Base-by-base conservation (phyloP, 2,113 vertebrate genomes). In the Myodes glareolus region DNA sequence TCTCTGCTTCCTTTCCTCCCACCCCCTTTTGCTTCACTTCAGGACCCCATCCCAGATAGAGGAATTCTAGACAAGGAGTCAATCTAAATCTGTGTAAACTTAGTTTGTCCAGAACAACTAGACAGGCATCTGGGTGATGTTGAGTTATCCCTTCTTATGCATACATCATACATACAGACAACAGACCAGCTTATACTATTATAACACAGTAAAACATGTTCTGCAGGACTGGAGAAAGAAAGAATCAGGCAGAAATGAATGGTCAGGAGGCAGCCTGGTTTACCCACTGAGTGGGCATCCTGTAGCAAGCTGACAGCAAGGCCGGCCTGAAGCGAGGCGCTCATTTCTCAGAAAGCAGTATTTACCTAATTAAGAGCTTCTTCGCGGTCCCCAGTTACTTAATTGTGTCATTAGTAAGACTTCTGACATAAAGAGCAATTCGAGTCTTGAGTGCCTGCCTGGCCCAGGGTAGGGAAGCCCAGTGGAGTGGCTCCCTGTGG, bases 331-430 rank as follows among this genome's bases (percentile, higher is more conserved):
- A 96, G 92, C 95, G 2, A 19, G 98, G 97, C 96, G 16, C 96
- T 94, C 96, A 58, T 78, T 92, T 82, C 98, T 97, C 97, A 2
- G 94, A 33, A 33, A 98, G 93, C 97, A 17, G 10, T 98, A 98
- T 98, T 99, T 98, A 98, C 98, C 98, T 99, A 98, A 99, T 99
- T 99, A 99, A 99, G 98, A 98, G 98, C 98, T 98, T 94, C 98
- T 98, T 96, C 70, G 97, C 92, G 91, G 98, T 98, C 98, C 98
- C 98, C 96, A 70, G 98, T 77, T 98, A 96, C 97, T 98, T 99
- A 98, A 98, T 98, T 97, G 98, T 99, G 98, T 98, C 98, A 98
- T 98, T 98, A 98, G 98, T 96, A 67, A 98, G 98, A 98, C 98
- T 89, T 99, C 80, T 99, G 99, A 99, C 98, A 92, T 14, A 97